phyloP scores from a whole-genome alignment of 2,888 invertebrate genomes.

The Cyclophora albipunctata region DNA sequence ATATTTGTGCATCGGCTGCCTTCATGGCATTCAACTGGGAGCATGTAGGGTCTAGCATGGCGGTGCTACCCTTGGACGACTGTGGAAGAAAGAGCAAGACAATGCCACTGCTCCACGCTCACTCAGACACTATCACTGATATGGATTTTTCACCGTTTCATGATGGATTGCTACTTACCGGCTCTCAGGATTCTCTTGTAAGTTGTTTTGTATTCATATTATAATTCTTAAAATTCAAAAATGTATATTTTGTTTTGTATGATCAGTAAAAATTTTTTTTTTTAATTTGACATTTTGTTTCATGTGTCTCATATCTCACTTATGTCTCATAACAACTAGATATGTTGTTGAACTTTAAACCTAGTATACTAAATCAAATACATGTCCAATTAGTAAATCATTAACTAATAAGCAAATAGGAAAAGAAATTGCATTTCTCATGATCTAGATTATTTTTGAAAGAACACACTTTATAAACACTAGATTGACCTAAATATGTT shows the following conservation, averaged over 20 bases:
- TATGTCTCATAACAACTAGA: not conserved
- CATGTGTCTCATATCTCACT: constrained; percentile 1
- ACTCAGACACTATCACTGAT: constrained; percentile 94
- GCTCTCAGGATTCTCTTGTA: constrained; percentile 90
- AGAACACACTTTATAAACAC: not conserved
- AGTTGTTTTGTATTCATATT: constrained; percentile 22
- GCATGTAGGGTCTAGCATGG: constrained; percentile 92
- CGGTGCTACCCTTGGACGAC: constrained; percentile 90
- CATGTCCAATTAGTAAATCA: too few species aligned
- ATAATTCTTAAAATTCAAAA: not conserved
- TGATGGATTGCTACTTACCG: constrained; percentile 92
- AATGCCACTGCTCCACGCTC: constrained; percentile 89
- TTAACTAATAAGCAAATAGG: too few species aligned
- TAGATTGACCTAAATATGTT: constrained; percentile 5
- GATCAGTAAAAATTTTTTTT: too few species aligned
- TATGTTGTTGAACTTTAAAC: too few species aligned
- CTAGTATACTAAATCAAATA: too few species aligned
- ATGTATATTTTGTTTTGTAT: constrained; percentile 4
- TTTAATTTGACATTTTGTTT: constrained; percentile 9
- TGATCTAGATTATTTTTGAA: too few species aligned
- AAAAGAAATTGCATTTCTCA: too few species aligned
- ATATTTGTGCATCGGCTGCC: constrained; percentile 92
- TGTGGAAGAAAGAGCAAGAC: constrained; percentile 92
- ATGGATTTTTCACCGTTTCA: constrained; percentile 97
- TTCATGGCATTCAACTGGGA: constrained; percentile 98